Conservation (phyloP, 2,797 vertebrate genomes). For the Mus spretus region DNA sequence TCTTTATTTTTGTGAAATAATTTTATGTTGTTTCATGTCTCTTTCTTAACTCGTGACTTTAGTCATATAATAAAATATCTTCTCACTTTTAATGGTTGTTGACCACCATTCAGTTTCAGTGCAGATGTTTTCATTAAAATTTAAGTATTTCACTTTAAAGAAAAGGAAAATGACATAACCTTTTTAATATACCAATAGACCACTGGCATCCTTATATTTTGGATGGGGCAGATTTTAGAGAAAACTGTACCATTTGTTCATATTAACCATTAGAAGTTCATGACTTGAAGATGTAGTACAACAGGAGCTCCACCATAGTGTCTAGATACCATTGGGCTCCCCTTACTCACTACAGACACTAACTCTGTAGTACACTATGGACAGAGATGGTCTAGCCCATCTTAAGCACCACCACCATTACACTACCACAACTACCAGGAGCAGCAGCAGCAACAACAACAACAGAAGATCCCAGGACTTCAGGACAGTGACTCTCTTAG, state of each 20-base stretch:
- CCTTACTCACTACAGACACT: too few relatives aligned
- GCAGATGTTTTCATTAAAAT: slow-evolving; percentile 15
- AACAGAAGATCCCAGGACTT: background rate
- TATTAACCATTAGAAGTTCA: background rate
- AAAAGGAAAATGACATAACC: background rate
- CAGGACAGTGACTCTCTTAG: slow-evolving; percentile 62
- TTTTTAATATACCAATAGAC: background rate
- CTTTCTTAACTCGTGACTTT: slow-evolving; percentile 31
- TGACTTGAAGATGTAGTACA: background rate
- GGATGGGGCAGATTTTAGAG: background rate
- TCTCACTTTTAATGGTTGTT: background rate
- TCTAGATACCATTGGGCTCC: background rate
- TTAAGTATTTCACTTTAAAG: background rate
- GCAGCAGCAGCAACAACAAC: background rate
- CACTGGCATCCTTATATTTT: background rate
- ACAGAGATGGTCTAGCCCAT: fast-evolving
- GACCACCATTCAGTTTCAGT: background rate
- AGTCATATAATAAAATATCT: background rate
- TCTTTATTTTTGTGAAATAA: background rate
- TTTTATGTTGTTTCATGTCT: background rate
- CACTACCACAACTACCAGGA: fast-evolving
- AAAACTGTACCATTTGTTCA: background rate
- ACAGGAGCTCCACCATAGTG: too few relatives aligned
- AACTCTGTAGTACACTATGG: fast-evolving
- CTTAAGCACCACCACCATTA: slow-evolving; percentile 34